Evolutionary conservation across 1,140 invertebrate genomes (phyloP), one percentile per base, ranked within the genome.

Genomic region (Amyelois transitella): DNA sequence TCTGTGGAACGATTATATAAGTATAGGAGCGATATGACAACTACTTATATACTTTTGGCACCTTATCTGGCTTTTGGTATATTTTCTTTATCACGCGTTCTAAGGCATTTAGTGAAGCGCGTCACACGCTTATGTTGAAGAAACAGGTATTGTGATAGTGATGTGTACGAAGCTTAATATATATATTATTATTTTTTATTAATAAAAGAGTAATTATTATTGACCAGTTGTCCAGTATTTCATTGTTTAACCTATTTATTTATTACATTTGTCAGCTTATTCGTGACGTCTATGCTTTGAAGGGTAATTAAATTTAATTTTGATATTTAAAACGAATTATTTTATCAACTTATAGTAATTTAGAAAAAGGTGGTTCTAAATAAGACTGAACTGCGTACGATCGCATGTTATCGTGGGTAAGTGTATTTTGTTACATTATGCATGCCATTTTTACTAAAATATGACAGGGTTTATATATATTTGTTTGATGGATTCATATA

Each of bases 191-290:
- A 68, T 79, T 64, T 72, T 81, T 83, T 81, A 69, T 72, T 66
- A 86, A 86, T 84, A 86, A 84, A 84, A 81, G 66, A 77, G 57
- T 80, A 83, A 77, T 75, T 49, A 77, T 77, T 79, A 81, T 72
- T 75, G 66, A 76, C 71, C 52, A 65, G 61, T 78, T 75, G 68
- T 77, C 43, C 28, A 69, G 77, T 74, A 85, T 83, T 86, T 86
- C 76, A 85, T 86, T 86, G 69, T 73, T 72, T 22, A 60, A 68
- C 76, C 80, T 75, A 72, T n/a, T n/a, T n/a, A n/a, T n/a, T n/a
- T n/a, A n/a, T n/a, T n/a, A 77, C 64, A 72, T 38, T 51, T 64
- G 19, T 47, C 18, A 56, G 66, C 60, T 68, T 72, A 49, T 19
- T 60, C 53, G 60, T 64, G 53, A 53, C 25, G 43, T 60, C 38